A percentile compares a stretch with the other conserved stretches of the same genome.
phyloP scores from a whole-genome alignment of 2,888 invertebrate genomes.

The Erpobdella octoculata region DNA sequence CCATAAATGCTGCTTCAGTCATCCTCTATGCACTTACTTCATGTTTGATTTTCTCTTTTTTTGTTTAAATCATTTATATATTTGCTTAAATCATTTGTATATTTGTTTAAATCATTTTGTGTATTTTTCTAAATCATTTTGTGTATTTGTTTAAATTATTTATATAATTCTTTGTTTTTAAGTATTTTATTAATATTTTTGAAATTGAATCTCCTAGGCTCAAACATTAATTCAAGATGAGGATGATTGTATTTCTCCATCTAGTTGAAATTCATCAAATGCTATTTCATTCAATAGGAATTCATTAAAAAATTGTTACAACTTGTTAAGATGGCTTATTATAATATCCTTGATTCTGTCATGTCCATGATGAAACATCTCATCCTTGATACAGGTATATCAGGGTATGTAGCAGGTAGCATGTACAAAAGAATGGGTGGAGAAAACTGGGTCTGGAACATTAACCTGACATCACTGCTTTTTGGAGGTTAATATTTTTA shows the following conservation, averaged over 20 bases:
- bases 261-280: too few relatives aligned
- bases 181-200: too few relatives aligned
- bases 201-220: too few relatives aligned
- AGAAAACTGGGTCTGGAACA: conserved; percentile 55
- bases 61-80: background rate
- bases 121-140: background rate
- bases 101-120: background rate
- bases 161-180: too few relatives aligned
- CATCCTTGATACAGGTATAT: conserved; percentile 51
- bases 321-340: background rate
- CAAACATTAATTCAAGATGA: too few relatives aligned
- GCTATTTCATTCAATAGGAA: too few relatives aligned
- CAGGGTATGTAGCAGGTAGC: conserved; percentile 55
- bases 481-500: conserved; percentile 52
- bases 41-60: conserved; percentile 42
- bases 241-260: too few relatives aligned
- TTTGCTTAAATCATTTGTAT: background rate
- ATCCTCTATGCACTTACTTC: conserved; percentile 55
- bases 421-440: conserved; percentile 54
- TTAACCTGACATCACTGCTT: conserved; percentile 55
- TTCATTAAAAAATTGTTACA: background rate
- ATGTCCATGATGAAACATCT: too few relatives aligned
- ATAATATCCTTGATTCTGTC: background rate
- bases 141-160: background rate
- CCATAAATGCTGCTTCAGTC: conserved; percentile 54